Evolutionary conservation across 2,113 vertebrate genomes (phyloP).

Genomic region (Semicossyphus pulcher): DNA sequence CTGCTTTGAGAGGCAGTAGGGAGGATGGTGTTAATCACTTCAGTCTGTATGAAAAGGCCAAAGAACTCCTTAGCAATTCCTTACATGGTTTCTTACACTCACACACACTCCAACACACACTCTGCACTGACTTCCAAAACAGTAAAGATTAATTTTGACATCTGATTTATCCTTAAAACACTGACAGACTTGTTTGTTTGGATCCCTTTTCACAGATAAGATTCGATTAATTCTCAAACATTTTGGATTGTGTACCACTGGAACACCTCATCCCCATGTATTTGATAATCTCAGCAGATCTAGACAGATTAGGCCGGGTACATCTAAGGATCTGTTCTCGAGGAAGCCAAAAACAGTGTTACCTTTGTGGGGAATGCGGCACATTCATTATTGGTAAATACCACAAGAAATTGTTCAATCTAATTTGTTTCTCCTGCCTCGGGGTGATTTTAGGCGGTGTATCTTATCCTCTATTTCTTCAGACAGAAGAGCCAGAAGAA

Average conservation of each 20-base stretch:
- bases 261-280: conserved; percentile 7
- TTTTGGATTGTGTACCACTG: conserved; percentile 8
- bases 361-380: conserved; percentile 15
- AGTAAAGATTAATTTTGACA: conserved; percentile 54
- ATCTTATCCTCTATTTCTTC: conserved; percentile 19
- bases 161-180: conserved; percentile 55
- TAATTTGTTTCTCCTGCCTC: conserved; percentile 17
- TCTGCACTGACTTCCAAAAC: conserved; percentile 26
- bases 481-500: conserved; percentile 29
- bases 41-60: conserved; percentile 69
- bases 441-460: conserved; percentile 7
- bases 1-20: conserved; percentile 69
- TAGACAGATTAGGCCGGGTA: conserved; percentile 1
- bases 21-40: conserved; percentile 77
- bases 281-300: conserved; percentile 23
- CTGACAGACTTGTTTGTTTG: conserved; percentile 23
- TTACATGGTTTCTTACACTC: conserved; percentile 34
- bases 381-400: conserved; percentile 30
- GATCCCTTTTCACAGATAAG: conserved; percentile 20
- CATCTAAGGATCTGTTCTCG: conserved; percentile 5
- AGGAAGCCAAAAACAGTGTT: not conserved
- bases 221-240: conserved; percentile 23
- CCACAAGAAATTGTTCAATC: conserved; percentile 7
- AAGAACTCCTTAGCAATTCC: conserved; percentile 64
- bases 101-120: not conserved